Evolutionary conservation across 2,888 invertebrate species (phyloP), one percentile per base, ranked within the genome.

Genomic region (Ferrisia virgata): DNA sequence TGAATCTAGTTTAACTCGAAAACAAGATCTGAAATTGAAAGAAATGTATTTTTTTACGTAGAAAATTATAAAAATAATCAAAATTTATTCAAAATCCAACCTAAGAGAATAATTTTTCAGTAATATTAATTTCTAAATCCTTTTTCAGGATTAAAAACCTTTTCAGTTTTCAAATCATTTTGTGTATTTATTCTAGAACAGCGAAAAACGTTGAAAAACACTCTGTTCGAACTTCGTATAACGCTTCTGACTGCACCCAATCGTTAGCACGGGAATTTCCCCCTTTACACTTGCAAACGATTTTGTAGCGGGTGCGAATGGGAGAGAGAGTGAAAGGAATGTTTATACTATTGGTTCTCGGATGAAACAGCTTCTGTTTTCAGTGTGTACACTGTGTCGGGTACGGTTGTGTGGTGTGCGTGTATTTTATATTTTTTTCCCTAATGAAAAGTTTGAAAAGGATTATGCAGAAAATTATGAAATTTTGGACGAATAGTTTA

Each of bases 311-410:
- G 72, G 72, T 28, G 64, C 15, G 28, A 64, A 28, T 36, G 72
- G 18, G 36, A 76, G 72, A 36, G 72, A 76, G 72, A 76, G 72
- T 36, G 18, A 69, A 69, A 69, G 33, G 69, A 31, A 76, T 76
- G 36, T 76, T 76, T 76, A 64, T 76, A 76, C 11, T 33, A 33
- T 64, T 28, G 28, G 72, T 36, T 76, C 72, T 53, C 53, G n/a
- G 47, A 5, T 47, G 47, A 72, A 72, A n/a, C 72, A 76, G 72
- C 72, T 76, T 76, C 72, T 76, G 36, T 76, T 76, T 76, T 36
- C 36, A 76, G 72, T 76, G 28, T 76, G 72, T 76, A 76, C 36
- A 36, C 36, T 22, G 72, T 33, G 72, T 8, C 18, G 72, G 72
- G 2, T 36, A 11, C 72, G 72, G 72, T 76, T 36, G 72, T 76